phyloP scores from a whole-genome alignment of 30 jellyfish, hydroid and myxozoan species.

The Hydractinia symbiolongicarpus region DNA sequence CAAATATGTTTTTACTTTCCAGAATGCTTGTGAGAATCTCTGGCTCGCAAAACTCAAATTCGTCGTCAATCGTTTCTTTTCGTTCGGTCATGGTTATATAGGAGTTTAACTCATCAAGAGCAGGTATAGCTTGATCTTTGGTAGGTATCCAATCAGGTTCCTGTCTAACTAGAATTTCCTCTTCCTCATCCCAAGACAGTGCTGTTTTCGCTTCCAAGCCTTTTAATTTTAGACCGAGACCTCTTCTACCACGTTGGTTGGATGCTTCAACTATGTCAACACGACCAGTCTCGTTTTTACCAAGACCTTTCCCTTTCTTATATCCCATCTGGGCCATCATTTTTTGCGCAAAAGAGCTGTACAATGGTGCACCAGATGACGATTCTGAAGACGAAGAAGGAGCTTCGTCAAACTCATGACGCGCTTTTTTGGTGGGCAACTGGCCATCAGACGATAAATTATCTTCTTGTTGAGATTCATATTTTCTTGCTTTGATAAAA shows the following conservation, averaged over 20 bases:
- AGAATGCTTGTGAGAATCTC: slow-evolving; percentile 40
- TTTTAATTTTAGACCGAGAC: slow-evolving; percentile 69
- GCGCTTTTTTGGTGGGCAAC: neutral
- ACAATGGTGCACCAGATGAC: neutral
- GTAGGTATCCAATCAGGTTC: slow-evolving; percentile 76
- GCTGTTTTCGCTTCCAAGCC: slow-evolving; percentile 76
- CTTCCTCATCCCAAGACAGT: slow-evolving; percentile 63
- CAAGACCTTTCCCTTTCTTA: slow-evolving; percentile 84
- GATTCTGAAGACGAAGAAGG: neutral
- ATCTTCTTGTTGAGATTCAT: no score
- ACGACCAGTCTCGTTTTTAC: slow-evolving; percentile 87
- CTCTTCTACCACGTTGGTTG: slow-evolving; percentile 93
- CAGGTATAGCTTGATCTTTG: slow-evolving; percentile 40
- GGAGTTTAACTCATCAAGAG: slow-evolving; percentile 39
- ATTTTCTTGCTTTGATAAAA: no score
- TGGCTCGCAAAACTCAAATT: slow-evolving; percentile 66
- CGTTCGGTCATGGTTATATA: slow-evolving; percentile 57
- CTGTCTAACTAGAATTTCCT: slow-evolving; percentile 45
- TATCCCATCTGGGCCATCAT: slow-evolving; percentile 89
- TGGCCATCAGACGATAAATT: no score
- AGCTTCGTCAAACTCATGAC: neutral
- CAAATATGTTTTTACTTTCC: slow-evolving; percentile 68
- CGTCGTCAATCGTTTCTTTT: slow-evolving; percentile 70
- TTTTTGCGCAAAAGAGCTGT: slow-evolving; percentile 37
- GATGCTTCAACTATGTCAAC: slow-evolving; percentile 86